Percentiles rank a stretch among this genome's conserved stretches.
These are phyloP conservation scores for Macaria notata DNA, from an alignment of 2,888 invertebrate species.

Conservation along the genomic window DNA sequence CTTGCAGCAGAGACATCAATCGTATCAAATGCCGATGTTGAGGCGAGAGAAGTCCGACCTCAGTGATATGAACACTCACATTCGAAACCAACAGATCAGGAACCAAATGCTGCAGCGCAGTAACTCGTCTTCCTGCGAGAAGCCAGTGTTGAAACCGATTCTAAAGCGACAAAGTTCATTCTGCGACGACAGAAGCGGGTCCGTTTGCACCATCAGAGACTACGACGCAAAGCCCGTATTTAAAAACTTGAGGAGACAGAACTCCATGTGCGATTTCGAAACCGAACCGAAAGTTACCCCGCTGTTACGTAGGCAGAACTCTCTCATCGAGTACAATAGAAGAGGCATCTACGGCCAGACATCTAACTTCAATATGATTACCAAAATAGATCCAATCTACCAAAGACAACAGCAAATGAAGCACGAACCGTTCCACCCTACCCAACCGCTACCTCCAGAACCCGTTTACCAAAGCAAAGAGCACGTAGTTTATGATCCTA, in stretches of 20 bases:
- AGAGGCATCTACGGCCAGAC: conserved; percentile 73
- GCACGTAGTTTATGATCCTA: conserved; percentile 74
- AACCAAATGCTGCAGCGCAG: conserved; percentile 77
- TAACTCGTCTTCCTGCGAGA: conserved; percentile 77
- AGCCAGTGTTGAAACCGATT: conserved; percentile 72
- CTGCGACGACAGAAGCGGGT: conserved; percentile 73
- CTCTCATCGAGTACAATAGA: conserved; percentile 77
- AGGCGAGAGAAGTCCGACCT: conserved; percentile 77
- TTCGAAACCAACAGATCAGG: conserved; percentile 70
- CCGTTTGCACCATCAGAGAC: conserved; percentile 73
- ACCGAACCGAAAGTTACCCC: conserved; percentile 81
- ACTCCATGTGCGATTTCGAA: conserved; percentile 80
- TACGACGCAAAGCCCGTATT: conserved; percentile 71
- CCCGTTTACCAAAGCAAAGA: conserved; percentile 79
- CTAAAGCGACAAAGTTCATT: conserved; percentile 78
- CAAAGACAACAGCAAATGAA: conserved; percentile 78
- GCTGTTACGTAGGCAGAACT: conserved; percentile 77
- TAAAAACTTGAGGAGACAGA: conserved; percentile 68
- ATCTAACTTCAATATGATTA: conserved; percentile 79
- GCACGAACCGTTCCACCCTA: conserved; percentile 77
- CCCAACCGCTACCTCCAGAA: conserved; percentile 79
- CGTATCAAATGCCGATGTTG: conserved; percentile 62
- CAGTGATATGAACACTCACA: conserved; percentile 67
- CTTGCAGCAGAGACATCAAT: conserved; percentile 66
- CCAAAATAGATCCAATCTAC: conserved; percentile 81